Evolutionary conservation across 1,140 invertebrate genomes (phyloP).

Genomic region (Lanistes nyassanus): DNA sequence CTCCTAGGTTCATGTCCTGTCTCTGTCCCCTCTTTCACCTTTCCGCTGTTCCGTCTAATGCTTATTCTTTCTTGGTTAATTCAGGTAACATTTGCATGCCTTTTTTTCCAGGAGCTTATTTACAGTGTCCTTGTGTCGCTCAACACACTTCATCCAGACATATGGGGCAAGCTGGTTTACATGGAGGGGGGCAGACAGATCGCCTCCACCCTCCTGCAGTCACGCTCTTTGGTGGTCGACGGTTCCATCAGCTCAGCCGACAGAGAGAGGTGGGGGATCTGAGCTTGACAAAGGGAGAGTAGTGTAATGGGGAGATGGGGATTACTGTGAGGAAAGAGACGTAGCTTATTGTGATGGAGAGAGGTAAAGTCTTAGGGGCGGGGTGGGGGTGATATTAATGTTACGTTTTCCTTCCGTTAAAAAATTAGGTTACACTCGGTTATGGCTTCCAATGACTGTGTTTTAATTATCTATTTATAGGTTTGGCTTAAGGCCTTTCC

Average conservation of each 20-base stretch:
- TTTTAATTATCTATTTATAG: no score
- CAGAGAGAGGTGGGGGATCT: constrained; percentile 42
- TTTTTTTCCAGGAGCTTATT: constrained; percentile 30
- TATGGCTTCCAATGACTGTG: no score
- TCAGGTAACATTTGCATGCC: neutral
- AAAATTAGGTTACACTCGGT: no score
- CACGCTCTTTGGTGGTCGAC: constrained; percentile 39
- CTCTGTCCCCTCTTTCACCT: no score
- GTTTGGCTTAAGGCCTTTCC: neutral
- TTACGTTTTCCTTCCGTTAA: no score
- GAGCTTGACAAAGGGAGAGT: neutral
- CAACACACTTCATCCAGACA: constrained; percentile 34
- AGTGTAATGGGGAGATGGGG: neutral
- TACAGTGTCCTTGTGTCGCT: constrained; percentile 30
- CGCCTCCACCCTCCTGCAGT: constrained; percentile 46
- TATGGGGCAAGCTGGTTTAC: constrained; percentile 50
- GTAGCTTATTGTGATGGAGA: no score
- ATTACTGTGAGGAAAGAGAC: neutral
- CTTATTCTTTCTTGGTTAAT: no score
- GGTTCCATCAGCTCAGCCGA: constrained; percentile 41
- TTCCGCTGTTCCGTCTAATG: no score
- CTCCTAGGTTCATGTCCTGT: no score
- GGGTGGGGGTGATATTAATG: no score
- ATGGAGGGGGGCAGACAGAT: constrained; percentile 44
- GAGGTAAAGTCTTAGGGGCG: no score